Conservation (phyloP, 2,888 invertebrate genomes). For the Netelia fuscicornis region DNA sequence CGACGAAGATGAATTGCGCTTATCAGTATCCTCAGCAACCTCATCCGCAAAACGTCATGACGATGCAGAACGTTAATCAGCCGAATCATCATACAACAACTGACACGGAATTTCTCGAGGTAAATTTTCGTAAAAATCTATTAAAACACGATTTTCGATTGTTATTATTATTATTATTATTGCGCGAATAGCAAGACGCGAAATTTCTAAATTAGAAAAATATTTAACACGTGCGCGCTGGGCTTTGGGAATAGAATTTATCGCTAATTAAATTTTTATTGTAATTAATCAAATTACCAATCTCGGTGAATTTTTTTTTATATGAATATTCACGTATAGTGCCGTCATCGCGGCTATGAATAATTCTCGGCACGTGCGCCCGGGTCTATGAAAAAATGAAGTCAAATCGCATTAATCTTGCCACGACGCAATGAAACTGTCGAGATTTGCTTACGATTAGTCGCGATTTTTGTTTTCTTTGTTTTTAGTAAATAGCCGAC, state of each 20-base stretch:
- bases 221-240: too few species aligned
- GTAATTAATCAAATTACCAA: too few species aligned
- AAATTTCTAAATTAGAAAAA: too few species aligned
- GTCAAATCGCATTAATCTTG: conserved; percentile 25
- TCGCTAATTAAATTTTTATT: too few species aligned
- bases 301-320: too few species aligned
- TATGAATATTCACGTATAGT: too few species aligned
- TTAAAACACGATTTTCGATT: background rate
- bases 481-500: background rate
- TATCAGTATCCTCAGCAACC: conserved; percentile 82
- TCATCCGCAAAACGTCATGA: conserved; percentile 82
- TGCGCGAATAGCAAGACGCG: too few species aligned
- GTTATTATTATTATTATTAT: background rate
- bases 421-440: conserved; percentile 64
- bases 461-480: conserved; percentile 59
- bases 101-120: conserved; percentile 83
- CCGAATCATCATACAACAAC: conserved; percentile 76
- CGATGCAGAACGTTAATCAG: conserved; percentile 78
- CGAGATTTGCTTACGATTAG: conserved; percentile 63
- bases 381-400: conserved; percentile 11
- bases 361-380: conserved; percentile 41
- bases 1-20: conserved; percentile 81
- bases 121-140: conserved; percentile 68
- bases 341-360: background rate
- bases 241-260: too few species aligned